Evolutionary conservation across 1,140 invertebrate genomes (phyloP).

Genomic region (Megathymus violae): DNA sequence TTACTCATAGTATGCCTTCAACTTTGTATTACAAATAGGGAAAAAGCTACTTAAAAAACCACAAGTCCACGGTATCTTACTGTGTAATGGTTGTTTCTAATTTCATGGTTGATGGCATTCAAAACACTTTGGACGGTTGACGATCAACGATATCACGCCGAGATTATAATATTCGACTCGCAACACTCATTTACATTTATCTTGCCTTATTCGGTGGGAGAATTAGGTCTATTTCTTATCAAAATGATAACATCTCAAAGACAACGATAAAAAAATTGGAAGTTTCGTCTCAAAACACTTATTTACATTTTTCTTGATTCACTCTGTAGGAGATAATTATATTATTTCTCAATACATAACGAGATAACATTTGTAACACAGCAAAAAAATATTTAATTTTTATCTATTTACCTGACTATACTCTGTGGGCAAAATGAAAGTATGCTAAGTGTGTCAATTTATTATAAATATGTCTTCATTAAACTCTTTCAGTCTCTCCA

Average conservation of each 20-base stretch:
- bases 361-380: too few relatives aligned
- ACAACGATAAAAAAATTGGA: too few relatives aligned
- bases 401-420: too few relatives aligned
- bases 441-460: constrained; percentile 7
- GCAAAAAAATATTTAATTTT: too few relatives aligned
- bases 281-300: too few relatives aligned
- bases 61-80: constrained; percentile 34
- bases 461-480: background rate
- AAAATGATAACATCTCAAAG: background rate
- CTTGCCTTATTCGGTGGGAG: background rate
- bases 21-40: background rate
- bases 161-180: constrained; percentile 8
- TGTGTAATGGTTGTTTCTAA: constrained; percentile 48
- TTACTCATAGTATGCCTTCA: constrained; percentile 11
- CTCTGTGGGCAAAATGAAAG: background rate
- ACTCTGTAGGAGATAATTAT: too few relatives aligned
- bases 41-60: constrained; percentile 35
- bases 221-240: background rate
- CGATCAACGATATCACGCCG: background rate
- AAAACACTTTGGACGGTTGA: constrained; percentile 39
- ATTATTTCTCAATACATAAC: too few relatives aligned
- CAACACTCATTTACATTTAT: constrained; percentile 3
- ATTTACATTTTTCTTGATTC: too few relatives aligned
- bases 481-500: background rate
- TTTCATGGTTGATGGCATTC: constrained; percentile 55